Evolutionary conservation across 2,113 vertebrate genomes (phyloP), one percentile per base, ranked within the genome.

Genomic region (Asarcornis scutulata): DNA sequence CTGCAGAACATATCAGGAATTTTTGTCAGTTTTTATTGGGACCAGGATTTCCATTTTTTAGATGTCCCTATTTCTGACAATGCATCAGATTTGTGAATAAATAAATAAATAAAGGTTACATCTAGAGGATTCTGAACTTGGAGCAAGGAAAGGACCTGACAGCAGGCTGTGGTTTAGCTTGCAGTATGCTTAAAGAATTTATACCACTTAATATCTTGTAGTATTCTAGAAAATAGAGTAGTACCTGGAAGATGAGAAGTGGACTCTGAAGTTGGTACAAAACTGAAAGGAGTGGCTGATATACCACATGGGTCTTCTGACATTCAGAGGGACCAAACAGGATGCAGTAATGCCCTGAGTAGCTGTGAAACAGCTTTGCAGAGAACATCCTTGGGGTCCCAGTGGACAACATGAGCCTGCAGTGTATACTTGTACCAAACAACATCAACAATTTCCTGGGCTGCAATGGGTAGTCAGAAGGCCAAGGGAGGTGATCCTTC

Each of bases 271-370:
- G 26, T 23, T 23, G 27, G 12, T n/a, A 29, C 58, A 73, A 85
- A 79, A 53, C 32, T 27, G 13, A 15, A 11, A 86, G 11, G 23
- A 56, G 2, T 34, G 7, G 7, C 5, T 80, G 75, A 73, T 60
- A 59, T 3, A 46, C 3, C 1, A 6, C 15, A 26, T 32, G 9
- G 1, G 3, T 2, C 0, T 56, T 6, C 7, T 85, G 34, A 7
- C 15, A 4, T 81, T 87, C 59, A 62, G 48, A 77, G 62, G 11
- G 9, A 68, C 29, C 12, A 12, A 12, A 32, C 15, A 48, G 31
- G 14, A 16, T 42, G 29, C 25, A 72, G 29, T 36, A 63, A 72
- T 25, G 4, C 12, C 6, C 27, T 72, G n/a, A 68, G 18, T 73
- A 11, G 17, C 25, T 67, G 48, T 3, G 23, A 87, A 11, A 9